Conservation (phyloP, 64 coral and sea anemone species). For the Stichodactyla mertensii region DNA sequence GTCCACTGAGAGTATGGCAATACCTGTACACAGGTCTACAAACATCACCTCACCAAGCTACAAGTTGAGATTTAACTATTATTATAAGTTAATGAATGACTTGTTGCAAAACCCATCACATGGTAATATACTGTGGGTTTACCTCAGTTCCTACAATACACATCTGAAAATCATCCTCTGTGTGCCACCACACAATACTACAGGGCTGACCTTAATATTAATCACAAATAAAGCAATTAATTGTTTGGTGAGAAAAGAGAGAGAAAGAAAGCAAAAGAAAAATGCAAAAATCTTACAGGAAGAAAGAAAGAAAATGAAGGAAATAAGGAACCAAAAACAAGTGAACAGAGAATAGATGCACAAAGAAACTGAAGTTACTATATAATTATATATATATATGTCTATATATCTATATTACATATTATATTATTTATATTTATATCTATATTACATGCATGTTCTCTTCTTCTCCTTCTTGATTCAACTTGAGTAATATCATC, state of each 20-base stretch:
- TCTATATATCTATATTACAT: too few species aligned
- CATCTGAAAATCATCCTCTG: slow-evolving; percentile 71
- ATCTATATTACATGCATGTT: background rate
- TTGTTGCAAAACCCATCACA: background rate
- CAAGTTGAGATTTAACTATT: too few species aligned
- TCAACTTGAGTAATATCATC: slow-evolving; percentile 28
- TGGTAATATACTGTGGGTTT: background rate
- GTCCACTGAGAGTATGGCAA: slow-evolving; percentile 46
- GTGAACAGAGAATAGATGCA: too few species aligned
- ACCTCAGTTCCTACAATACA: slow-evolving; percentile 79
- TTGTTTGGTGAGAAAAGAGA: background rate
- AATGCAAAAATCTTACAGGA: too few species aligned
- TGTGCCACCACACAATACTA: slow-evolving; percentile 82
- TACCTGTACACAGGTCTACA: slow-evolving; percentile 58
- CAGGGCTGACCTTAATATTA: slow-evolving; percentile 29
- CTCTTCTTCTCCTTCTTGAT: background rate
- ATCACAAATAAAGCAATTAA: background rate
- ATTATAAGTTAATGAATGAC: background rate
- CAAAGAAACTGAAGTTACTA: too few species aligned
- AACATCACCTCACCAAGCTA: slow-evolving; percentile 71
- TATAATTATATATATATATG: too few species aligned
- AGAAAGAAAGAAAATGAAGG: too few species aligned
- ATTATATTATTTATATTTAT: too few species aligned
- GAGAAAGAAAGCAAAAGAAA: background rate
- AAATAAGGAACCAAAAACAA: too few species aligned